These are phyloP conservation scores for Amaurobius ferox DNA, from an alignment of 2,888 invertebrate species.

Conservation along the genomic window DNA sequence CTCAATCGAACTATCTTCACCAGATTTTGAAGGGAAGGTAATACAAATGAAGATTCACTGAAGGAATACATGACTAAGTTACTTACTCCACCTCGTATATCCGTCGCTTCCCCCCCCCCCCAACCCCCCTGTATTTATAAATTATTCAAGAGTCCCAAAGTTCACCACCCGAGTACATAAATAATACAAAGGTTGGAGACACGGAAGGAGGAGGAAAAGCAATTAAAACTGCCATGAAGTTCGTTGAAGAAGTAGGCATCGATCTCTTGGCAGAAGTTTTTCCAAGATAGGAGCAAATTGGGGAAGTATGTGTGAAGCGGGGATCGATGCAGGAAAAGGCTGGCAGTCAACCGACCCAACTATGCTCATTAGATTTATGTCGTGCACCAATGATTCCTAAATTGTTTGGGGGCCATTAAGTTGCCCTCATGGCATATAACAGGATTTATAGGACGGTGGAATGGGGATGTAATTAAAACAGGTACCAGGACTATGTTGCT, in stretches of 20 bases:
- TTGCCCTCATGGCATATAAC: not conserved
- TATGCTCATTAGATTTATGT: not conserved
- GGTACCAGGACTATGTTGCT: too few species aligned
- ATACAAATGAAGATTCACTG: too few species aligned
- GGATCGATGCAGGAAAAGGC: not conserved
- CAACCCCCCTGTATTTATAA: not conserved
- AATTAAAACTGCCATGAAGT: constrained; percentile 19
- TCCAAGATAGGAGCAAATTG: not conserved
- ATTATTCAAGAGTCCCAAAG: not conserved
- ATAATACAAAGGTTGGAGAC: not conserved
- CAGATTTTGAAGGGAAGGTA: too few species aligned
- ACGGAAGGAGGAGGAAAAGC: not conserved
- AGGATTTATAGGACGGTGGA: not conserved
- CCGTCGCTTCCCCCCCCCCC: not conserved
- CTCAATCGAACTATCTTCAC: too few species aligned
- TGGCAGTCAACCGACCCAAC: not conserved
- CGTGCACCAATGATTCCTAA: not conserved
- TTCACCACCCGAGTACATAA: not conserved
- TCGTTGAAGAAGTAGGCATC: not conserved
- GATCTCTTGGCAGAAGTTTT: not conserved
- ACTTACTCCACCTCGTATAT: too few species aligned
- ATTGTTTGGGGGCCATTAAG: not conserved
- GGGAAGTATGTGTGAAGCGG: not conserved
- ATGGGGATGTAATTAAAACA: not conserved
- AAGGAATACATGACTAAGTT: too few species aligned